Evolutionary conservation across 2,113 vertebrate species (phyloP).

Genomic region (Brevimyrus niger): DNA sequence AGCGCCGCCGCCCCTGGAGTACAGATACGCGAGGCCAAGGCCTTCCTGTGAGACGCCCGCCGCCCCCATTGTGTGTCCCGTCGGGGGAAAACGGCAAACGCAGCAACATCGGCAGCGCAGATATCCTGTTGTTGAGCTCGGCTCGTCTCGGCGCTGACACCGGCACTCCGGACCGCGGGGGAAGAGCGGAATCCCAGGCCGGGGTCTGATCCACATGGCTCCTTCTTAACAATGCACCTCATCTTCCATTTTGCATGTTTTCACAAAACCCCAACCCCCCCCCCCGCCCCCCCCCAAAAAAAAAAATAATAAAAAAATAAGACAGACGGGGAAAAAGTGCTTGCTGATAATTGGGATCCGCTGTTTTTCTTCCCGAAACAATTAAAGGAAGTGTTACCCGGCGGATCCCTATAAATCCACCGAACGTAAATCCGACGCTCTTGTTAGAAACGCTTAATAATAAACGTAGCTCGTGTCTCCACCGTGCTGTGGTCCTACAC

Average conservation of each 20-base stretch:
- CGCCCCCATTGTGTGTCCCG: background rate
- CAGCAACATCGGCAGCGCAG: background rate
- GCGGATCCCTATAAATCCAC: background rate
- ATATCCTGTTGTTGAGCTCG: background rate
- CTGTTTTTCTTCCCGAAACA: conserved; percentile 17
- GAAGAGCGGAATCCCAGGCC: background rate
- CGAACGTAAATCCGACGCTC: background rate
- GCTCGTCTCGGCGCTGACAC: background rate
- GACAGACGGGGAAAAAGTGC: background rate
- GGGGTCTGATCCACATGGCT: background rate
- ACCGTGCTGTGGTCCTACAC: conserved; percentile 31
- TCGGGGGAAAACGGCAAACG: background rate
- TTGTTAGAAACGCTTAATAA: background rate
- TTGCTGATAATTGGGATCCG: background rate
- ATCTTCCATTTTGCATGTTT: background rate
- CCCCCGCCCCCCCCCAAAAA: background rate
- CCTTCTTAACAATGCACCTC: background rate
- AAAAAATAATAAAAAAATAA: background rate
- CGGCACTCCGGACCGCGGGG: background rate
- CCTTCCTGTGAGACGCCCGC: background rate
- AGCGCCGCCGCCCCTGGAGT: too few relatives aligned
- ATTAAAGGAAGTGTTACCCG: conserved; percentile 5
- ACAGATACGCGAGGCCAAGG: background rate
- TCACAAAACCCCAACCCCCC: too few relatives aligned
- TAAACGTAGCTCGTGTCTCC: conserved; percentile 6